These are phyloP conservation scores for Plectrocnemia conspersa DNA, from an alignment of 1,140 invertebrate genomes.

Conservation along the genomic window DNA sequence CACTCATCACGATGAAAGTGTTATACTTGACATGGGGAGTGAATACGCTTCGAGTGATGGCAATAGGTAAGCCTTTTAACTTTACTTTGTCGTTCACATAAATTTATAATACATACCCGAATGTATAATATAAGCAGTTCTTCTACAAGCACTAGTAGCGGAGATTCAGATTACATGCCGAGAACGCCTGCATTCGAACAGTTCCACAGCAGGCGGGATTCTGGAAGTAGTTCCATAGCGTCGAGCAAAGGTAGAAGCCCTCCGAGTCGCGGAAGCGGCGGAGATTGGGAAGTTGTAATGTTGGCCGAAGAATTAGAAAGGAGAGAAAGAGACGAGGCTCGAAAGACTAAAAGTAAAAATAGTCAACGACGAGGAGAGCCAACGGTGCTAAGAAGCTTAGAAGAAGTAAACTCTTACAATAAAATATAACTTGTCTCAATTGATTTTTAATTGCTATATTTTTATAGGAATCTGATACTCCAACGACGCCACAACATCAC, in stretches of 20 bases:
- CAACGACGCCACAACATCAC: constrained; percentile 27
- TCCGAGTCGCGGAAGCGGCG: constrained; percentile 43
- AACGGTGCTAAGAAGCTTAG: constrained; percentile 24
- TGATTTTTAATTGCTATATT: not conserved
- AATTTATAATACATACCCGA: not conserved
- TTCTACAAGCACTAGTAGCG: constrained; percentile 44
- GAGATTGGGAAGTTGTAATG: constrained; percentile 76
- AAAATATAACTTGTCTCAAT: not conserved
- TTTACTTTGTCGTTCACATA: not conserved
- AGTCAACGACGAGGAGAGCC: constrained; percentile 20
- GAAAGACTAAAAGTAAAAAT: constrained; percentile 7
- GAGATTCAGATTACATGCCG: constrained; percentile 47
- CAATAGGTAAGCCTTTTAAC: constrained; percentile 20
- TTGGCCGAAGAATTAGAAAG: constrained; percentile 66
- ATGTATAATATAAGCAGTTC: constrained; percentile 38
- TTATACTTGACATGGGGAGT: constrained; percentile 46
- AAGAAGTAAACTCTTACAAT: constrained; percentile 21
- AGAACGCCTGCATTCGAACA: constrained; percentile 48
- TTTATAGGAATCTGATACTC: constrained; percentile 32
- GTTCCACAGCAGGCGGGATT: constrained; percentile 34
- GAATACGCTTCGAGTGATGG: constrained; percentile 46
- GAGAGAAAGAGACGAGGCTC: constrained; percentile 50
- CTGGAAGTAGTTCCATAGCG: constrained; percentile 9
- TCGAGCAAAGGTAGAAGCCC: constrained; percentile 3
- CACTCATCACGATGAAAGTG: constrained; percentile 38